phyloP scores from a whole-genome alignment of 1,140 invertebrate genomes.

The Brachionus manjavacas region DNA sequence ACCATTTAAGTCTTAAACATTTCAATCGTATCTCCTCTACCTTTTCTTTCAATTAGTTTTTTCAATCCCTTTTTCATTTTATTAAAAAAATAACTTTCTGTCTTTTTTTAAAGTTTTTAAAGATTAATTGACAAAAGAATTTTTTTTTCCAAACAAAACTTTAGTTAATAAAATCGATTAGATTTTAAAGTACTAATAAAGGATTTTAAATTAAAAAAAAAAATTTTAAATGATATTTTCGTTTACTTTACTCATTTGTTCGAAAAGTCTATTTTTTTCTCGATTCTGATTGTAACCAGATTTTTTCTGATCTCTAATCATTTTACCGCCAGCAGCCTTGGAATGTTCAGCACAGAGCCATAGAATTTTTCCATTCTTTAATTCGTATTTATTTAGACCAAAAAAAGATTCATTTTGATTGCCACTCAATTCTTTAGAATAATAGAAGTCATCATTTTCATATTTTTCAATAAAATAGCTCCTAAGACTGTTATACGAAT shows the following conservation, averaged over 20 bases:
- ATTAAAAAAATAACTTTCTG: too few relatives aligned
- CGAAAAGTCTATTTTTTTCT: not conserved
- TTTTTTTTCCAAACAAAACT: too few relatives aligned
- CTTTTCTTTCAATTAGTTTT: too few relatives aligned
- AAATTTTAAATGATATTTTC: not conserved
- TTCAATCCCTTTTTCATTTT: too few relatives aligned
- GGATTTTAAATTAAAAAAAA: too few relatives aligned
- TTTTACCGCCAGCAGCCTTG: not conserved
- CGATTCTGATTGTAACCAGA: not conserved
- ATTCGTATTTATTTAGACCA: constrained; percentile 45
- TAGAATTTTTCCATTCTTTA: constrained; percentile 52
- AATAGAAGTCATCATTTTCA: not conserved
- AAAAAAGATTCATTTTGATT: not conserved
- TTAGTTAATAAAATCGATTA: too few relatives aligned
- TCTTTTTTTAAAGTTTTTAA: too few relatives aligned
- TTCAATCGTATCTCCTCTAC: too few relatives aligned
- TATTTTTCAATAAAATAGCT: not conserved
- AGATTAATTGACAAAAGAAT: too few relatives aligned
- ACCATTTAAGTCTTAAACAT: too few relatives aligned
- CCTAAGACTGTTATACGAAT: not conserved
- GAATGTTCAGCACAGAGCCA: constrained; percentile 52
- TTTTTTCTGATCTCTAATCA: not conserved
- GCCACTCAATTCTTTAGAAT: not conserved
- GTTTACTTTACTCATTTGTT: not conserved
- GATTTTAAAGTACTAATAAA: too few relatives aligned